phyloP scores from a whole-genome alignment of 2,888 invertebrate species.

The Trissolcus japonicus region DNA sequence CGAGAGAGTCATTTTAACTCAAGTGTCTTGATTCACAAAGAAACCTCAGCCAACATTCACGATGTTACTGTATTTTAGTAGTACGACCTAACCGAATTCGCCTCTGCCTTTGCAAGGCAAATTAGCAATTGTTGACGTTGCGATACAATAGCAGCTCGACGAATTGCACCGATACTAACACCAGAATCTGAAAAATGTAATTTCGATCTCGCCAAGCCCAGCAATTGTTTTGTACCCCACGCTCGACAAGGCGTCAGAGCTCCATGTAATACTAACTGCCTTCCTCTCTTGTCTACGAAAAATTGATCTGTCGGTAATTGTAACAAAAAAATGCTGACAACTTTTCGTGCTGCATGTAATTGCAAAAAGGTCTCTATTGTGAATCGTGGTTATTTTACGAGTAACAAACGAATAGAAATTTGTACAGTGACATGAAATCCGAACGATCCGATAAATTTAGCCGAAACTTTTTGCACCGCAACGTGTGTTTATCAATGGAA shows the following conservation, averaged over 20 bases:
- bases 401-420: slow-evolving; percentile 14
- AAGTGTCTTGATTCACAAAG: slow-evolving; percentile 20
- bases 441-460: background rate
- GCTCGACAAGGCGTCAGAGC: slow-evolving; percentile 45
- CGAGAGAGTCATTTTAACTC: slow-evolving; percentile 27
- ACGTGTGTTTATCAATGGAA: no score
- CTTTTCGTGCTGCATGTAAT: slow-evolving; percentile 18
- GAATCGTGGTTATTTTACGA: slow-evolving; percentile 13
- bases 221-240: background rate
- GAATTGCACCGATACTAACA: background rate
- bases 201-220: slow-evolving; percentile 1
- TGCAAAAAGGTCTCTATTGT: background rate
- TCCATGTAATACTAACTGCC: slow-evolving; percentile 61
- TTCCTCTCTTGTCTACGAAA: slow-evolving; percentile 39
- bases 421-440: slow-evolving; percentile 7
- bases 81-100: background rate
- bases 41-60: slow-evolving; percentile 11
- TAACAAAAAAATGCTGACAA: no score
- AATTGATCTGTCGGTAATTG: slow-evolving; percentile 35
- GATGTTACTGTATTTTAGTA: background rate
- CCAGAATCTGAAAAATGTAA: slow-evolving; percentile 7
- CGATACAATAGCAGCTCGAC: background rate
- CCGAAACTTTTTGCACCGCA: background rate
- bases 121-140: slow-evolving; percentile 5
- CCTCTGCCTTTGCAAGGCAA: background rate